Base-by-base conservation (phyloP, 2,797 vertebrate species). In the Rhinophrynus dorsalis region DNA sequence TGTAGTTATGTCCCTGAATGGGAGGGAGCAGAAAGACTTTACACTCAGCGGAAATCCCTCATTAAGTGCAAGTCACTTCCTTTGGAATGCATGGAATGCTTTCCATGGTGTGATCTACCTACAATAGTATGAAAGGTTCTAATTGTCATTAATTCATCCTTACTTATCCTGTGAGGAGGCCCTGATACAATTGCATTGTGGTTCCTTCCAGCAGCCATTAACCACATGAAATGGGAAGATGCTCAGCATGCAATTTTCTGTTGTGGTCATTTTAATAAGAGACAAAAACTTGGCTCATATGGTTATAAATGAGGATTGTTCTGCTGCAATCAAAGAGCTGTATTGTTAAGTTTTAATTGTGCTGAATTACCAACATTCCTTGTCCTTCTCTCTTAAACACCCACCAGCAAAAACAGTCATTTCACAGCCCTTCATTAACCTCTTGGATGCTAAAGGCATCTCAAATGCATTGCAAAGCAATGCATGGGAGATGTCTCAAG, bases 361-460 rank as follows among this genome's bases (percentile, higher is more conserved):
- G 72, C 38, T 38, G 59, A 68, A 84, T 84, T 83, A 76, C 66
- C 79, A 3, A 37, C 76, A 78, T 87, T 83, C 76, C 69, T 48
- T 58, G 71, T 69, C 79, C 80, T 76, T 64, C 77, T 79, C 57
- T 33, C 42, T 44, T 48, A 76, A 70, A 80, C 78, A 79, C 82
- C 84, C 79, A 80, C 79, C 56, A 65, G 77, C 77, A 79, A 77
- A 73, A 67, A 32, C 6, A 51, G 63, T 40, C 55, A 51, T 57
- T 68, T 52, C 40, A 45, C 18, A 40, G 37, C 44, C 35, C 56
- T n/a, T n/a, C n/a, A n/a, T n/a, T n/a, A n/a, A n/a, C n/a, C n/a
- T n/a, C n/a, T n/a, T n/a, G n/a, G n/a, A n/a, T n/a, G n/a, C n/a
- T n/a, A n/a, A n/a, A n/a, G n/a, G n/a, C n/a, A n/a, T n/a, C n/a